Base-by-base conservation (phyloP, 2,113 vertebrate species). In the Neogobius melanostomus region DNA sequence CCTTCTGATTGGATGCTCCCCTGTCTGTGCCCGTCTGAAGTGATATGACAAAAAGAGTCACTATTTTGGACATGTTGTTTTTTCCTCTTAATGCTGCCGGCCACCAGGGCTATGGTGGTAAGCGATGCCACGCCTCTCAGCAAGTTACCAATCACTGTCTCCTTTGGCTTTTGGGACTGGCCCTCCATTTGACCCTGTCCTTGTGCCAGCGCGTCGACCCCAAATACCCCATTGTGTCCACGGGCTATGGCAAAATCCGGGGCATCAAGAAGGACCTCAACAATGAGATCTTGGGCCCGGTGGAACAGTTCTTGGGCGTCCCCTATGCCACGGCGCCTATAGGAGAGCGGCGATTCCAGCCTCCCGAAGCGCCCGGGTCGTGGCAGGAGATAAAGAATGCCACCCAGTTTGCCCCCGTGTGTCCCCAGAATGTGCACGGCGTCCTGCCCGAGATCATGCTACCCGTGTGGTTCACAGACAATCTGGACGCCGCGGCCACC, bases 391-490 rank as follows among this genome's bases (percentile, higher is more conserved):
- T 95, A 12, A 93, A 95, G 78, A 97, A 97, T 44, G 95, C 95
- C 90, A 97, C 96, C 9, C 92, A 93, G 60, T 95, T 96, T 75
- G 94, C 95, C 0, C 94, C 95, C 0, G 96, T 96, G 62, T 97
- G 96, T 87, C 95, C 95, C 3, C 95, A 97, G 89, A 97, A 96
- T 67, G 92, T 96, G 66, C 95, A 97, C 14, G 95, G 95, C 17
- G 94, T 95, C 64, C 90, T 97, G 72, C 95, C 95, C 0, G 95
- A 95, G 79, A 96, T 97, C 86, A 97, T 97, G 96, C 92, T 97
- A 6, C 96, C 95, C 0, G 93, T 97, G 75, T 97, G 96, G 96
- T 96, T 97, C 91, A 97, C 95, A 1, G 95, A 96, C 87, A 97
- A 96, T 89, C 82, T 97, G 91, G 96, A 97, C 66, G 93, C 94